Evolutionary conservation across 2,797 vertebrate genomes (phyloP), one percentile per base, ranked within the genome.

Genomic region (Etheostoma nigrum): DNA sequence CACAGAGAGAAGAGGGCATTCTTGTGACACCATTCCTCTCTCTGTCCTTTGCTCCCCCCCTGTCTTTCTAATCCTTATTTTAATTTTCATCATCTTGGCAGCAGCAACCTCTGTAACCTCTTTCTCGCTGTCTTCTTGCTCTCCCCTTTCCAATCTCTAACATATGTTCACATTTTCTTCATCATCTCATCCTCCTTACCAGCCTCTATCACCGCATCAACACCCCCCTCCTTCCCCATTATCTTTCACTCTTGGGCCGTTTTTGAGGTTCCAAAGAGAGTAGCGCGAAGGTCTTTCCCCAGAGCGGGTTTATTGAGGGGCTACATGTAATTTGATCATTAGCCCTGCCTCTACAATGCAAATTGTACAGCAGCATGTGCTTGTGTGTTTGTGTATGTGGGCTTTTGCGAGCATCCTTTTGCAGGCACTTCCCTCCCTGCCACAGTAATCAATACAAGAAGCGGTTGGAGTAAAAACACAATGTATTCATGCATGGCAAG

Each of bases 41-140:
- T 78, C 67, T 83, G 76, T 40, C 36, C 10, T 40, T 40, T 36
- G 8, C 8, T 53, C 75, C 77, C 74, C 21, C n/a, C n/a, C 60
- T 23, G 30, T 85, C 86, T 73, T 74, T 84, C 78, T 86, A 81
- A 89, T 89, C 86, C 83, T 78, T 74, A 68, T 86, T 91, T 89
- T 91, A 84, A 91, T 92, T 89, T 91, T 66, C 88, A 89, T 85
- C 85, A 71, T 72, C 72, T 57, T 27, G 77, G 74, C 61, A 72
- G 72, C 79, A 64, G 74, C 72, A 80, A 78, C 86, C 86, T 73
- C 79, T 74, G 59, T 81, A 81, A 84, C 88, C 89, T 78, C 79
- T 63, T 61, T 63, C 69, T 78, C 45, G 0, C 69, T 51, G 42
- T 66, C 75, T 73, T 19, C 53, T 63, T 36, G 30, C 23, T 59